A percentile compares a stretch with the other conserved stretches of the same genome.
Evolutionary conservation across 2,113 vertebrate species (phyloP).

Genomic region (Takifugu flavidus): DNA sequence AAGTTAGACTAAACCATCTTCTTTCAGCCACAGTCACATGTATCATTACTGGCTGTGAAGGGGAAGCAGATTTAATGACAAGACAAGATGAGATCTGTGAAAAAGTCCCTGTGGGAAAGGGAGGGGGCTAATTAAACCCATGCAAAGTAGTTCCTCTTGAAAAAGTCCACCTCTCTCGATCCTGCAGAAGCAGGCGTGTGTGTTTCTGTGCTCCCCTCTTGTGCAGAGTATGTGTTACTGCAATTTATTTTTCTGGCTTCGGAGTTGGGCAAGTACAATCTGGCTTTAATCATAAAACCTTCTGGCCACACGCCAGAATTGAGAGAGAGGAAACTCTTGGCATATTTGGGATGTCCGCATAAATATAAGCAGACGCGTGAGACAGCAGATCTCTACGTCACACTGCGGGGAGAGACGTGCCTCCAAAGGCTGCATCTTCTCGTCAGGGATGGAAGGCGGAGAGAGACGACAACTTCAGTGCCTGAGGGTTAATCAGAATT

Average conservation of each 20-base stretch:
- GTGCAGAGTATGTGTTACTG: slow-evolving; percentile 70
- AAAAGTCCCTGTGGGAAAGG: slow-evolving; percentile 23
- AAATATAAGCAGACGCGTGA: slow-evolving; percentile 49
- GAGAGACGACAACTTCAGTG: background rate
- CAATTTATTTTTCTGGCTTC: slow-evolving; percentile 66
- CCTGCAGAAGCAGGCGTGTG: slow-evolving; percentile 17
- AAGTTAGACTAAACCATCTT: slow-evolving; percentile 23
- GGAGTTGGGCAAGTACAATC: slow-evolving; percentile 63
- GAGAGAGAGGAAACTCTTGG: slow-evolving; percentile 58
- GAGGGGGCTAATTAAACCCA: slow-evolving; percentile 10
- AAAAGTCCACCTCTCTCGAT: slow-evolving; percentile 31
- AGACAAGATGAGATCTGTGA: slow-evolving; percentile 30
- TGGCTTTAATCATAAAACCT: slow-evolving; percentile 78
- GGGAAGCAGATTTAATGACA: slow-evolving; percentile 30
- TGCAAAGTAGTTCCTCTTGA: slow-evolving; percentile 5
- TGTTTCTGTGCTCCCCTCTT: slow-evolving; percentile 67
- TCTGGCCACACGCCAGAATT: slow-evolving; percentile 55
- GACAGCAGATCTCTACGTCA: slow-evolving; percentile 9
- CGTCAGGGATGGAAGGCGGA: slow-evolving; percentile 19
- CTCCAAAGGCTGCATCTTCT: slow-evolving; percentile 10
- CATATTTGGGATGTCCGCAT: slow-evolving; percentile 61
- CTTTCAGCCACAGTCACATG: slow-evolving; percentile 27
- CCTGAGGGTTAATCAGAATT: slow-evolving; percentile 1
- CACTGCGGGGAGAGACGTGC: slow-evolving; percentile 15
- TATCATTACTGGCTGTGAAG: slow-evolving; percentile 30